Evolutionary conservation across 2,888 invertebrate genomes (phyloP).

Genomic region (Adela reaumurella): DNA sequence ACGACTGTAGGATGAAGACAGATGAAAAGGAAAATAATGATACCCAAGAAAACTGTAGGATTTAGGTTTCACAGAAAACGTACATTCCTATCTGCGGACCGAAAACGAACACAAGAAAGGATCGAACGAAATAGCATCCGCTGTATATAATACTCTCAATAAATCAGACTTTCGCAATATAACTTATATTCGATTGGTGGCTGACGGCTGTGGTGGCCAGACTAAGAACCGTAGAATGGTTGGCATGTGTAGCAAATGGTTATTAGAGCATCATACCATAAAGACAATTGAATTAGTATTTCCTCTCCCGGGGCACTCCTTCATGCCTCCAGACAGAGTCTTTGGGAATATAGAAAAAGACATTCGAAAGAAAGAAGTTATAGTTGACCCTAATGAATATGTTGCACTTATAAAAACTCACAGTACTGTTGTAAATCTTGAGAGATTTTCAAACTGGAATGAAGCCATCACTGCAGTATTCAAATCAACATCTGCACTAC

Average conservation of each 20-base stretch:
- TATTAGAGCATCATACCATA: background rate
- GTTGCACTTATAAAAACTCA: too few relatives aligned
- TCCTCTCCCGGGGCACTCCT: background rate
- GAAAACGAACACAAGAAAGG: constrained; percentile 18
- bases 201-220: constrained; percentile 21
- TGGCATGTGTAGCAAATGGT: constrained; percentile 8
- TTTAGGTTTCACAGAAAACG: too few relatives aligned
- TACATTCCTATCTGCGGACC: constrained; percentile 15
- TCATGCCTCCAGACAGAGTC: constrained; percentile 1
- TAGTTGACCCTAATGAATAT: background rate
- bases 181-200: constrained; percentile 13
- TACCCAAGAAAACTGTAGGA: too few relatives aligned
- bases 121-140: constrained; percentile 19
- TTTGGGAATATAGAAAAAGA: background rate
- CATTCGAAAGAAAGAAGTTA: background rate
- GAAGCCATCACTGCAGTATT: too few relatives aligned
- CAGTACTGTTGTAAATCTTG: too few relatives aligned
- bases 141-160: constrained; percentile 14
- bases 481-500: too few relatives aligned
- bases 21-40: too few relatives aligned
- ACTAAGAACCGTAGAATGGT: constrained; percentile 18
- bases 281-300: constrained; percentile 2
- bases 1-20: too few relatives aligned
- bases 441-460: too few relatives aligned
- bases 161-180: constrained; percentile 4